Evolutionary conservation across 2,888 invertebrate species (phyloP).

Genomic region (Polydrusus tereticollis): DNA sequence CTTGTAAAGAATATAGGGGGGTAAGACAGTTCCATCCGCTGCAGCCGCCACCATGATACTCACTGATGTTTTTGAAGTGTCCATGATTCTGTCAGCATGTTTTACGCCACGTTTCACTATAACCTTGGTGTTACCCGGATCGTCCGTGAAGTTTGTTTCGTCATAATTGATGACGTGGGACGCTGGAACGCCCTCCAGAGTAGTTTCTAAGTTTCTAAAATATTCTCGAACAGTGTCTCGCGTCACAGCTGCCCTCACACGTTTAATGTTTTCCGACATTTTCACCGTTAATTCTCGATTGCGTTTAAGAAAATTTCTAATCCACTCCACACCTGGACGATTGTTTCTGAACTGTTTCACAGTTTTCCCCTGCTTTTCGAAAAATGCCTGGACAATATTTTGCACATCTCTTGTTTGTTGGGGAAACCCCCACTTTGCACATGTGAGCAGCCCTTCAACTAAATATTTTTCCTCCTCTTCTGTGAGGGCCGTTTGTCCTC

Average conservation of each 20-base stretch:
- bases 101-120: too few species aligned
- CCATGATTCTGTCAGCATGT: too few species aligned
- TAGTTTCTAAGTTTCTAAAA: conserved; percentile 12
- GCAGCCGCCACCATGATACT: too few species aligned
- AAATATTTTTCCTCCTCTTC: too few species aligned
- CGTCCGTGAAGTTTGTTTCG: conserved; percentile 38
- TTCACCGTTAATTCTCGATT: conserved; percentile 12
- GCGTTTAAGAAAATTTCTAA: conserved; percentile 16
- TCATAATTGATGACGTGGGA: conserved; percentile 51
- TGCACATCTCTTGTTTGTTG: too few species aligned
- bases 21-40: too few species aligned
- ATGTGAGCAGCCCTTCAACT: too few species aligned
- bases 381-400: too few species aligned
- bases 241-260: conserved; percentile 7
- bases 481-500: too few species aligned
- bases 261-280: conserved; percentile 21
- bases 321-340: conserved; percentile 23
- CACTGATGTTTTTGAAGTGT: too few species aligned
- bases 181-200: conserved; percentile 10
- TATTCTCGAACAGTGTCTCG: conserved; percentile 20
- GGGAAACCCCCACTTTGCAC: too few species aligned
- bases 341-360: conserved; percentile 4
- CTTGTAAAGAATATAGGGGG: too few species aligned
- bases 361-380: conserved; percentile 5
- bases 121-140: conserved; percentile 48